Evolutionary conservation across 23 tunicate genomes (phyloP).

Genomic region (Phallusia fumigata): DNA sequence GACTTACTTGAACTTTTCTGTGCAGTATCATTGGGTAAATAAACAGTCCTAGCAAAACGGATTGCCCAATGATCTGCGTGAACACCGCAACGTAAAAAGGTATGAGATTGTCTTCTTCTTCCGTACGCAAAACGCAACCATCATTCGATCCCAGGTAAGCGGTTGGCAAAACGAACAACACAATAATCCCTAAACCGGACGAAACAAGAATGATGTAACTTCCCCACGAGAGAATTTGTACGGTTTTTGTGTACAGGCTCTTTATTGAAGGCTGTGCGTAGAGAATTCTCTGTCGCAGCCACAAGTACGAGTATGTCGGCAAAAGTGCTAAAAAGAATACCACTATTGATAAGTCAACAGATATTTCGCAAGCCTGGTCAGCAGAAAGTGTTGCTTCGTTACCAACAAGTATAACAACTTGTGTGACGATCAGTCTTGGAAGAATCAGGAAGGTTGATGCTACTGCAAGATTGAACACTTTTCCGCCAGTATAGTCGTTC

Average conservation of each 20-base stretch:
- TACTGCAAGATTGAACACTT: background rate
- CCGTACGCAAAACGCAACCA: constrained; percentile 31
- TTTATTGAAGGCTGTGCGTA: constrained; percentile 36
- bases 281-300: constrained; percentile 43
- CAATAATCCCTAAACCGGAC: constrained; percentile 19
- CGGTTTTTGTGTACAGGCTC: constrained; percentile 5
- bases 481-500: background rate
- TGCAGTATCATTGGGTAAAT: constrained; percentile 33
- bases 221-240: constrained; percentile 26
- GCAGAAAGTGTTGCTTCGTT: constrained; percentile 9
- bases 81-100: constrained; percentile 9
- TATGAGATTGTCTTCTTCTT: constrained; percentile 28
- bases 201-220: constrained; percentile 3
- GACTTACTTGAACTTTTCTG: constrained; percentile 19
- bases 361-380: constrained; percentile 31
- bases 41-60: constrained; percentile 20
- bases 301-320: constrained; percentile 37
- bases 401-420: constrained; percentile 14
- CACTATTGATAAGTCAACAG: constrained; percentile 26
- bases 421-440: constrained; percentile 21
- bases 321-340: constrained; percentile 16
- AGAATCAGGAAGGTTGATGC: background rate
- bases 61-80: constrained; percentile 21
- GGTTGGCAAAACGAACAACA: constrained; percentile 21
- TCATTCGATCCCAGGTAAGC: constrained; percentile 10